Base-by-base conservation (phyloP, 2,797 vertebrate species). In the Holocentrus rufus region DNA sequence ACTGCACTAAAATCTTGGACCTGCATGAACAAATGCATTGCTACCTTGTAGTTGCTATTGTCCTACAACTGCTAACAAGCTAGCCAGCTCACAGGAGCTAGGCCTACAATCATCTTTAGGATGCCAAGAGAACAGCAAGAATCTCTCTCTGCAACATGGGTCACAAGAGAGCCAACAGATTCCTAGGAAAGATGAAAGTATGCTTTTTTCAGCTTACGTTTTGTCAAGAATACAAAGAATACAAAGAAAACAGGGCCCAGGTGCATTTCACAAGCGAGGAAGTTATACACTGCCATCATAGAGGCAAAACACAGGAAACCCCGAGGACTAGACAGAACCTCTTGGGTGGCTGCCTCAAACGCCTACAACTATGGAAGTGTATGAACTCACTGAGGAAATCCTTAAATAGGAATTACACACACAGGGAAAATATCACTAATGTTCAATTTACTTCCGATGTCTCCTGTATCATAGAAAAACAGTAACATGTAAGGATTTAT, bases 181-280 rank as follows among this genome's bases (percentile, higher is more conserved):
- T 65, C 2, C n/a, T 0, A 0, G 42, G 54, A 61, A 50, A 70
- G 20, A 55, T 75, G 69, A 82, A 44, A 60, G 75, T 75, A 77
- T 30, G 13, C 73, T 78, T 68, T 44, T 75, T 79, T 76, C 69
- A 77, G 65, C 80, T 25, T 20, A 61, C 75, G 86, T 85, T 80
- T 82, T 85, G 80, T 88, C 90, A 89, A 92, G 89, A 87, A 91
- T 92, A 89, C 44, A 46, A n/a, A 79, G 58, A 68, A 46, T 44
- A 44, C 44, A 46, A 46, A 46, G 81, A 90, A 88, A 89, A 90
- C 85, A 87, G 46, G 74, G 76, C 71, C 90, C 94, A 95, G 93
- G 93, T 95, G 93, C 91, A 88, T 87, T 86, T 90, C 84, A 85
- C 77, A 91, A 79, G 82, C 66, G 22, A 91, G 90, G 89, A 92